Evolutionary conservation across 1,140 invertebrate genomes (phyloP), one percentile per base, ranked within the genome.

Genomic region (Ectropis grisescens): DNA sequence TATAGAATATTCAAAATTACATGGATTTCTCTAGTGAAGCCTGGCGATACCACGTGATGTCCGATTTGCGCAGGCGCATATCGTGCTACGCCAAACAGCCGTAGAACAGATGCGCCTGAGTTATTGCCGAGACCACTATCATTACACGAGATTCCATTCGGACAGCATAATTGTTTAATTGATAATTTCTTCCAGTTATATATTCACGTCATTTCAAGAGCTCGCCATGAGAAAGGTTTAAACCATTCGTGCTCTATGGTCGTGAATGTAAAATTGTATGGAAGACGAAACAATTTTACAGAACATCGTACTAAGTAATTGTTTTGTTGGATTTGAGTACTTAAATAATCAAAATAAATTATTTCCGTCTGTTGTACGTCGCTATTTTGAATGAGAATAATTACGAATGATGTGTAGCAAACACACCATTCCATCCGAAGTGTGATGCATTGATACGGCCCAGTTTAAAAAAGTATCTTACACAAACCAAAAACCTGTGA

Each of bases 131-230:
- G 40, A 62, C 62, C 75, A 69, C 75, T 80, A 75, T 80, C 62
- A 80, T 80, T 80, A 80, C 70, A 65, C 55, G 65, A 68, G 67
- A 78, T 75, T 75, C 62, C 70, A 75, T 72, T 76, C 72, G 59
- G 75, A 80, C 75, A 80, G 68, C 60, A 71, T 80, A 80, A 80
- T 80, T 80, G 67, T 80, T 80, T 80, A 80, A 80, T 80, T 80
- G 72, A 78, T 80, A 80, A 19, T 80, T 80, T 78, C 72, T 74
- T 64, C 64, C 33, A 71, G 75, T 78, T 80, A 80, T 80, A 75
- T 78, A 71, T 80, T 66, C 69, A 71, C 68, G 57, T 78, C 72
- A 71, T 70, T 71, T 38, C 53, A 19, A 3, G 48, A 70, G 64
- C 68, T 69, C 61, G 58, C 56, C 58, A 62, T 56, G 62, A 66